These are phyloP conservation scores for Cydia amplana DNA, from an alignment of 1,140 invertebrate species.

Conservation along the genomic window DNA sequence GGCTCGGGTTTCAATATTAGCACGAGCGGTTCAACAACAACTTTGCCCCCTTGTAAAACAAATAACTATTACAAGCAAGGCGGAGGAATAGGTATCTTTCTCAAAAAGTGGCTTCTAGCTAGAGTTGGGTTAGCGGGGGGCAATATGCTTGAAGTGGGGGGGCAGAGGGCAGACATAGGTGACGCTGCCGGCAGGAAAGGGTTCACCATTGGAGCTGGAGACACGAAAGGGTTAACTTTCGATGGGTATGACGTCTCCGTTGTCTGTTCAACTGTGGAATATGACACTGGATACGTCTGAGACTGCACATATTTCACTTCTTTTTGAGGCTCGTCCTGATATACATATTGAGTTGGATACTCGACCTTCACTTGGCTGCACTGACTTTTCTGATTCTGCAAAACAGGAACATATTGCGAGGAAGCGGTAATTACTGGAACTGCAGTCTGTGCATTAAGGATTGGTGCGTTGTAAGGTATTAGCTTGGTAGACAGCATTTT, in stretches of 20 bases:
- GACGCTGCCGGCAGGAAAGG: slow-evolving; percentile 57
- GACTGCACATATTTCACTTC: not conserved
- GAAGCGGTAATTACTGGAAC: not conserved
- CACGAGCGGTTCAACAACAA: no score
- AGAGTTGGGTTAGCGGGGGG: slow-evolving; percentile 45
- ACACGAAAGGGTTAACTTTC: not conserved
- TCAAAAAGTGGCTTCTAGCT: slow-evolving; percentile 48
- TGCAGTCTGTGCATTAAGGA: not conserved
- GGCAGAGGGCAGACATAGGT: slow-evolving; percentile 49
- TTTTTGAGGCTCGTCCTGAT: not conserved
- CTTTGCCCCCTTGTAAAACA: no score
- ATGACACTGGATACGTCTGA: not conserved
- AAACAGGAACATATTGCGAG: not conserved
- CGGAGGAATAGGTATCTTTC: slow-evolving; percentile 59
- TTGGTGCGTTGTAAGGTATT: not conserved
- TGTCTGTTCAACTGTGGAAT: not conserved
- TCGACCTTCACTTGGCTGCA: not conserved
- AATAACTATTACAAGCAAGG: slow-evolving; percentile 41
- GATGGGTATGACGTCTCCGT: not conserved
- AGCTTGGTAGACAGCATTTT: slow-evolving; percentile 13
- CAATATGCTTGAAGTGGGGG: slow-evolving; percentile 43
- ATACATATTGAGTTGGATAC: not conserved
- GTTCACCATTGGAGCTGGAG: slow-evolving; percentile 42
- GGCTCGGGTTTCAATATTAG: no score
- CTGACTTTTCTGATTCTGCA: not conserved